phyloP scores from a whole-genome alignment of 2,797 vertebrate genomes.

The Eulemur albifrons region DNA sequence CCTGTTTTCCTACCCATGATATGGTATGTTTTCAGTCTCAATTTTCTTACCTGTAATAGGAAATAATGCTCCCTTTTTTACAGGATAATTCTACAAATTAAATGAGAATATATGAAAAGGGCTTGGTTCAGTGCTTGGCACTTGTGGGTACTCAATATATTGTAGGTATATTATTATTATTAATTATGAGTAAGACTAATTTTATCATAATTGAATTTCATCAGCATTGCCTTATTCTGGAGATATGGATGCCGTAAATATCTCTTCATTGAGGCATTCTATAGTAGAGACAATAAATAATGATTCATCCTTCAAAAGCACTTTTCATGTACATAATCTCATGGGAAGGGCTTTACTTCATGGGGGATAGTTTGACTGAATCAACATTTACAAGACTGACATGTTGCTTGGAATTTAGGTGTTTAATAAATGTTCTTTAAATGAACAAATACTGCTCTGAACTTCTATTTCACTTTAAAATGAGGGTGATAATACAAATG shows the following conservation, averaged over 20 bases:
- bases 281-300: neutral
- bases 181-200: neutral
- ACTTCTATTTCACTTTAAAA: neutral
- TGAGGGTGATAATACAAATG: neutral
- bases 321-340: neutral
- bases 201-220: neutral
- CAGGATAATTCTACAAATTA: neutral
- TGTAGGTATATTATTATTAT: neutral
- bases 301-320: neutral
- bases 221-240: neutral
- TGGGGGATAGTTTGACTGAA: neutral
- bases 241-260: neutral
- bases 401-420: neutral
- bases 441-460: neutral
- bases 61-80: neutral
- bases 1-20: constrained; percentile 6
- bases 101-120: neutral
- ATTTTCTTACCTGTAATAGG: neutral
- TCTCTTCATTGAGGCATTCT: neutral
- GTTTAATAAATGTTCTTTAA: neutral
- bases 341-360: neutral
- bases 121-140: neutral
- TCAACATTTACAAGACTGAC: neutral
- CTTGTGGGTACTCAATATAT: neutral
- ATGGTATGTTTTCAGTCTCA: neutral